Conservation (phyloP, 2,888 invertebrate genomes). For the Noctua comes region DNA sequence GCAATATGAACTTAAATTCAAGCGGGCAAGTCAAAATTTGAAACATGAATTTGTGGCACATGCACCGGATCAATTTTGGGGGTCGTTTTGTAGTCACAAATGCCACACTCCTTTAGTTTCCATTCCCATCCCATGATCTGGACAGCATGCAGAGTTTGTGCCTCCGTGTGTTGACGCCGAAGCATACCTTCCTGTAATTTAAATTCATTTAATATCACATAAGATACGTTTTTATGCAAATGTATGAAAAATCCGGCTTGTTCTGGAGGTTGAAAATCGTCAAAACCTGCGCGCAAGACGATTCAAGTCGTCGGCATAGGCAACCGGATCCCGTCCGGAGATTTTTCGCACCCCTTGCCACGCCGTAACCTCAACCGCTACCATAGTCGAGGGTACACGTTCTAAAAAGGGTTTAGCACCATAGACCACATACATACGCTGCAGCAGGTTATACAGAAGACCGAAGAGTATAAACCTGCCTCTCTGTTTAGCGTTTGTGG, state of each 20-base stretch:
- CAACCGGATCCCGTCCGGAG: no score
- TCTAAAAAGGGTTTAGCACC: no score
- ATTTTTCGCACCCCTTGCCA: no score
- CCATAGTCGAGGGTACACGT: no score
- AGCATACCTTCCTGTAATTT: conserved; percentile 95
- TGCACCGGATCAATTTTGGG: conserved; percentile 95
- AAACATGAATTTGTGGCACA: conserved; percentile 98
- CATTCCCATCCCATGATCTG: conserved; percentile 99
- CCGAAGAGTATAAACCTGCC: no score
- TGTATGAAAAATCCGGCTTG: not conserved
- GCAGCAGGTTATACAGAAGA: no score
- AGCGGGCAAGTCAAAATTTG: conserved; percentile 92
- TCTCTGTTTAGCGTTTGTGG: no score
- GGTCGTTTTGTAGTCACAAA: conserved; percentile 96
- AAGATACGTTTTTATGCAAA: not conserved
- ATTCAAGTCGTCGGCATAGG: no score
- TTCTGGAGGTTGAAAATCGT: no score
- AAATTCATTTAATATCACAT: not conserved
- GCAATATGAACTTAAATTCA: conserved; percentile 85
- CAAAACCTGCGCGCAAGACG: no score
- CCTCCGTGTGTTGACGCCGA: conserved; percentile 98
- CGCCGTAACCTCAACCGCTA: no score
- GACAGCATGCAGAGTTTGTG: conserved; percentile 97
- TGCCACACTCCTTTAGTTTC: conserved; percentile 96
- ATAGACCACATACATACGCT: no score